Percentiles rank a stretch among this genome's conserved stretches.
Conservation (phyloP, 2,888 invertebrate species). For the Metellina segmentata region DNA sequence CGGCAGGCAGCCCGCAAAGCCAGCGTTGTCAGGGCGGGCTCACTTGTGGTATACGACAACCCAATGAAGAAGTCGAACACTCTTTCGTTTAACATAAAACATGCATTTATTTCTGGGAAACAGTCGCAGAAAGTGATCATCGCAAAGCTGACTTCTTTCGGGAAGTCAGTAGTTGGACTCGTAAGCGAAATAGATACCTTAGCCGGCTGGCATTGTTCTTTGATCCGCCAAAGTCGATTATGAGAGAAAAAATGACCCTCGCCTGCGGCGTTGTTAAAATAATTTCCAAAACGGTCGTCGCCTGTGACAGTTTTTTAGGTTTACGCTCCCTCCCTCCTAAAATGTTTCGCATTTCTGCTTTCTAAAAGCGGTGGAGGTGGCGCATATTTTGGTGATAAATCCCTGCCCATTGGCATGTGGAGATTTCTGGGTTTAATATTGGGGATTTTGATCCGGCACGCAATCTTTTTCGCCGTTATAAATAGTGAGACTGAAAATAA, state of each 20-base stretch:
- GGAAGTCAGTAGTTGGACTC: conserved; percentile 52
- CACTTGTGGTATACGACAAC: conserved; percentile 48
- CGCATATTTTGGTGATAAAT: conserved; percentile 65
- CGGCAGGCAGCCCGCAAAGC: conserved; percentile 26
- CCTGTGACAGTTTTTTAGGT: neutral
- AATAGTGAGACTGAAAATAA: conserved; percentile 33
- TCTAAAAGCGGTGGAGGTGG: conserved; percentile 13
- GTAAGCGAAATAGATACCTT: conserved; percentile 66
- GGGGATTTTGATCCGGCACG: conserved; percentile 39
- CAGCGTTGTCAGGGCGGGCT: conserved; percentile 52
- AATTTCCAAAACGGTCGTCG: conserved; percentile 55
- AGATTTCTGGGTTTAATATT: conserved; percentile 47
- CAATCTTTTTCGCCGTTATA: conserved; percentile 54
- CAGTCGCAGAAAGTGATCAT: conserved; percentile 37
- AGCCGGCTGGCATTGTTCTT: conserved; percentile 37
- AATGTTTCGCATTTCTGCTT: conserved; percentile 21
- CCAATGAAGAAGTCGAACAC: conserved; percentile 63
- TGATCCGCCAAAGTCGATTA: conserved; percentile 66
- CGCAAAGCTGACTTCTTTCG: conserved; percentile 55
- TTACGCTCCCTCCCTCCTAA: too few species aligned
- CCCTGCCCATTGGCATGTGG: conserved; percentile 39
- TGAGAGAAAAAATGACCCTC: conserved; percentile 49
- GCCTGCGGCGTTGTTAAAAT: conserved; percentile 54
- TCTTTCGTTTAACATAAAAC: conserved; percentile 72
- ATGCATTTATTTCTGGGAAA: conserved; percentile 72